Conservation (phyloP, 2,113 vertebrate species). For the Bombycilla garrulus region DNA sequence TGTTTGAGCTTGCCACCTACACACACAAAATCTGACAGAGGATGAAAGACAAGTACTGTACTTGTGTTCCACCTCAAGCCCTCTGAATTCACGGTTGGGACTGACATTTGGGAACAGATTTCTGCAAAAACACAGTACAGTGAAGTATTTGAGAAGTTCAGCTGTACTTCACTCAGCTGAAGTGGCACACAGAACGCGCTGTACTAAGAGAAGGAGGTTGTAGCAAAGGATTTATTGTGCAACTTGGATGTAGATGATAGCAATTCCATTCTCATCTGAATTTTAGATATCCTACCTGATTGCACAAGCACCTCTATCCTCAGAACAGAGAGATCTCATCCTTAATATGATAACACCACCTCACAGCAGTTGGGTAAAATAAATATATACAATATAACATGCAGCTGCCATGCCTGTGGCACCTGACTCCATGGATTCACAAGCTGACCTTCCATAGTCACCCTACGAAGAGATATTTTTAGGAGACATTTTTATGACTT, state of each 20-base stretch:
- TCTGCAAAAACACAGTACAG: not conserved
- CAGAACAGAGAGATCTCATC: not conserved
- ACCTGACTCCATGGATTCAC: not conserved
- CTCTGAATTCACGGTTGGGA: not conserved
- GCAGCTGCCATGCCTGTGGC: not conserved
- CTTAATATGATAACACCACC: not conserved
- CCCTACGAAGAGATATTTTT: not conserved
- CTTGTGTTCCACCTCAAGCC: conserved; percentile 14
- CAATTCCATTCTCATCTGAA: not conserved
- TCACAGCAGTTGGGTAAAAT: not conserved
- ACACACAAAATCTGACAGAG: not conserved
- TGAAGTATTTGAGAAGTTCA: not conserved
- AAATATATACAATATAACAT: not conserved
- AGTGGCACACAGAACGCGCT: not conserved
- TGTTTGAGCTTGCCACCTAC: conserved; percentile 30
- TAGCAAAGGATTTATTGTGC: not conserved
- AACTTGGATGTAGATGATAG: not conserved
- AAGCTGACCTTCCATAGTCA: not conserved
- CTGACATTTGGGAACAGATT: conserved; percentile 41
- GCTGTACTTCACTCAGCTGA: not conserved
- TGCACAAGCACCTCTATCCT: not conserved
- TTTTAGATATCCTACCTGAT: not conserved
- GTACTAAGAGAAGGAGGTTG: not conserved
- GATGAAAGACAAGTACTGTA: not conserved
- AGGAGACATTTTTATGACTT: not conserved